A percentile compares a stretch with the other conserved stretches of the same genome.
phyloP scores from a whole-genome alignment of 1,140 invertebrate genomes.

The Ceratitis capitata region DNA sequence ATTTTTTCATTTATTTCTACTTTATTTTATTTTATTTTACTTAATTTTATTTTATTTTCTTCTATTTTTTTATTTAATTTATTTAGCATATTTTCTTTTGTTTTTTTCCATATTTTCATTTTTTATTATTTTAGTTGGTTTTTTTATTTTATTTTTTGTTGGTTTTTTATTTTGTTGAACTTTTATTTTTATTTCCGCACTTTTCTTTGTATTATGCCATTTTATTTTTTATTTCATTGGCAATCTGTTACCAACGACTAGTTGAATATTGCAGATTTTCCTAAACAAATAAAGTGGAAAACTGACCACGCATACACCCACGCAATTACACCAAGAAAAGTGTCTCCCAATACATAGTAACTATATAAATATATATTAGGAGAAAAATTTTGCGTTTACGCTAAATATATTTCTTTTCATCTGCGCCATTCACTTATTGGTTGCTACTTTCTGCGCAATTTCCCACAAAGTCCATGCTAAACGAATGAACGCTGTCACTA shows the following conservation, averaged over 20 bases:
- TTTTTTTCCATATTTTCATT: neutral
- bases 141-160: neutral
- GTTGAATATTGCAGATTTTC: neutral
- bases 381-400: neutral
- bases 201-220: no score
- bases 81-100: neutral
- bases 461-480: neutral
- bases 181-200: neutral
- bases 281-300: neutral
- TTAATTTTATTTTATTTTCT: neutral
- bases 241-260: neutral
- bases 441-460: constrained; percentile 14
- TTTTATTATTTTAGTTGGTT: neutral
- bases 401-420: neutral
- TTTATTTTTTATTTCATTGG: neutral
- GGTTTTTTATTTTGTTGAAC: neutral
- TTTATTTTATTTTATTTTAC: neutral
- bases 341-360: neutral
- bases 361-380: neutral
- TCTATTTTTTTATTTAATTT: neutral
- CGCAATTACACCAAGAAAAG: neutral
- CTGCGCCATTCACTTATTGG: neutral
- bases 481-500: neutral
- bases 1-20: no score
- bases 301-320: neutral